Percentiles rank a stretch among this genome's conserved stretches.
phyloP scores from a whole-genome alignment of 2,797 vertebrate genomes.

The Smutsia temminckii region DNA sequence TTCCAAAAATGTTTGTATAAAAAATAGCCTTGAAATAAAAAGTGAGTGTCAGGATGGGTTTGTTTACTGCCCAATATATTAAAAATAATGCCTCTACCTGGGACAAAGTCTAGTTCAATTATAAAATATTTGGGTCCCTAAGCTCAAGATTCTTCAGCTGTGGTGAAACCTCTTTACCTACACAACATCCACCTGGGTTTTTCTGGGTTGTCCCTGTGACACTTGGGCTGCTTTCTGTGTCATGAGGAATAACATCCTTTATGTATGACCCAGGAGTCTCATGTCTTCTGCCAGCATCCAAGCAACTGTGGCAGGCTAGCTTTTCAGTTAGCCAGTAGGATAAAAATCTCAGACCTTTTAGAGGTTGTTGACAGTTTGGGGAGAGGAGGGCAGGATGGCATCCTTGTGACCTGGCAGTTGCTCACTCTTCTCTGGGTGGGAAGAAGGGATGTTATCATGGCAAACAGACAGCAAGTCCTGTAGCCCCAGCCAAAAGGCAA shows the following conservation, averaged over 20 bases:
- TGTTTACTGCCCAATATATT: not conserved
- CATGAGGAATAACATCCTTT: not conserved
- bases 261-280: not conserved
- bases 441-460: not conserved
- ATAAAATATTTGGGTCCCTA: not conserved
- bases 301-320: not conserved
- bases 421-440: rapidly evolving
- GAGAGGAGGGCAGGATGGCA: not conserved
- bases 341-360: not conserved
- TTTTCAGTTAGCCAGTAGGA: not conserved
- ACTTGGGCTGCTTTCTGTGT: not conserved
- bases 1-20: not conserved
- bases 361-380: not conserved
- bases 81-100: not conserved
- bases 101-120: not conserved
- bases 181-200: not conserved
- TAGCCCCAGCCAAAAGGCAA: not conserved
- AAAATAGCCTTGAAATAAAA: not conserved
- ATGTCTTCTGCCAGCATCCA: not conserved
- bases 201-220: not conserved
- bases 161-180: not conserved
- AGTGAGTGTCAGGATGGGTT: not conserved
- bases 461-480: not conserved
- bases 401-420: not conserved
- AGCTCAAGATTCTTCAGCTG: not conserved